These are phyloP conservation scores for Betta splendens DNA, from an alignment of 2,797 vertebrate genomes.

Conservation along the genomic window DNA sequence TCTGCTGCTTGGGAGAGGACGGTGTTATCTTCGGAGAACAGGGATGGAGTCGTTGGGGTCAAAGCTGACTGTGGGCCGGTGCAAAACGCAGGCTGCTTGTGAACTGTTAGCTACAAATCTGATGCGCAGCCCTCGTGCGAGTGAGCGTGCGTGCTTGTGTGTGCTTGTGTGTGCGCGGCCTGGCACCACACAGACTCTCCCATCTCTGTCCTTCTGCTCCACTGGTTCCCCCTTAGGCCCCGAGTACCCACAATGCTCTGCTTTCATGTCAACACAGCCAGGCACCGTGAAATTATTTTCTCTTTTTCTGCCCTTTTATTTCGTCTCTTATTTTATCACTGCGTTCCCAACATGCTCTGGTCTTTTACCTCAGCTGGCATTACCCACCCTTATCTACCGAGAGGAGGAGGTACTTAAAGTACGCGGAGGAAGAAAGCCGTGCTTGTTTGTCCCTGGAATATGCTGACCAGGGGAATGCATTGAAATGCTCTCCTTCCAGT, in stretches of 20 bases:
- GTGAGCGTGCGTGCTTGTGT: too few species aligned
- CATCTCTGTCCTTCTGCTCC: slow-evolving; percentile 78
- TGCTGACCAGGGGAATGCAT: slow-evolving; percentile 3
- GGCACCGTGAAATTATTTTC: slow-evolving; percentile 72
- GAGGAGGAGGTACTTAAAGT: neutral
- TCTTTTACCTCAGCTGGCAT: slow-evolving; percentile 22
- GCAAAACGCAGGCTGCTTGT: slow-evolving; percentile 58
- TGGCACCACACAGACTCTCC: slow-evolving; percentile 69
- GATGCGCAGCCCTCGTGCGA: slow-evolving; percentile 43
- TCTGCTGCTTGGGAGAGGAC: slow-evolving; percentile 26
- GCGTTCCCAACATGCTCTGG: slow-evolving; percentile 21
- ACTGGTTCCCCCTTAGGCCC: slow-evolving; percentile 71
- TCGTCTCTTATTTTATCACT: slow-evolving; percentile 44
- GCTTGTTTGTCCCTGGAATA: slow-evolving; percentile 1
- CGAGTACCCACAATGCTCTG: slow-evolving; percentile 75
- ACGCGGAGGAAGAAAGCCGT: slow-evolving; percentile 7
- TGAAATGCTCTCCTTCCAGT: neutral
- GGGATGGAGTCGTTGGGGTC: slow-evolving; percentile 47
- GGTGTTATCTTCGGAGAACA: slow-evolving; percentile 36
- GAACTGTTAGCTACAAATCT: slow-evolving; percentile 38
- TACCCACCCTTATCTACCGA: slow-evolving; percentile 17
- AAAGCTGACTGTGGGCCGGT: slow-evolving; percentile 50
- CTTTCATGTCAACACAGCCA: slow-evolving; percentile 72
- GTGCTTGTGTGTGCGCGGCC: slow-evolving; percentile 9
- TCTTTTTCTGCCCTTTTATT: slow-evolving; percentile 60